A percentile compares a stretch with the other conserved stretches of the same genome.
Evolutionary conservation across 1,140 invertebrate genomes (phyloP).

Genomic region (Kradibia gibbosae): DNA sequence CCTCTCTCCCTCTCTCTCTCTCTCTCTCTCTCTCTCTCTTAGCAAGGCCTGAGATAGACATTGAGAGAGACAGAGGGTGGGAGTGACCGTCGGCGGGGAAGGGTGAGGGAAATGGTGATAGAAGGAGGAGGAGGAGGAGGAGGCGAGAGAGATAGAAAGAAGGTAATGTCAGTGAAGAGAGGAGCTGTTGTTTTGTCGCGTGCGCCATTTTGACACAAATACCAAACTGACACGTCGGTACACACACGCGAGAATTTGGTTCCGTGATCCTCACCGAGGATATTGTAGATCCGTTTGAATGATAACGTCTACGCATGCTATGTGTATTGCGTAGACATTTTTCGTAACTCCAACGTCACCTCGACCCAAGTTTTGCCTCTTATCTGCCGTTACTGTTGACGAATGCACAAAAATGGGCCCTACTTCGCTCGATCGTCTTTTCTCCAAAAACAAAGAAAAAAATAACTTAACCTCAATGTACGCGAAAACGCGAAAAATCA

Average conservation of each 20-base stretch:
- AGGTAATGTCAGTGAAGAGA: conserved; percentile 42
- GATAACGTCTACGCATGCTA: conserved; percentile 2
- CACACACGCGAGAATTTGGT: conserved; percentile 51
- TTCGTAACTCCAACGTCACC: background rate
- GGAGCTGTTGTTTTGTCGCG: conserved; percentile 51
- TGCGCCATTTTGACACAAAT: conserved; percentile 57
- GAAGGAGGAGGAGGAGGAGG: background rate
- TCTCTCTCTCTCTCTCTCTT: background rate
- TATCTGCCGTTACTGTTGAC: background rate
- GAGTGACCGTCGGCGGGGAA: background rate
- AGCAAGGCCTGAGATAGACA: background rate
- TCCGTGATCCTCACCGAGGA: background rate
- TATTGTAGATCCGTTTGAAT: conserved; percentile 12
- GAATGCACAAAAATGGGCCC: background rate
- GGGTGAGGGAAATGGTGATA: too few relatives aligned
- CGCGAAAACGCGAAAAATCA: too few relatives aligned
- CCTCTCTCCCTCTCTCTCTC: background rate
- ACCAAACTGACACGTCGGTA: conserved; percentile 57
- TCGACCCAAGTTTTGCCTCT: background rate
- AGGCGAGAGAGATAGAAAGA: background rate
- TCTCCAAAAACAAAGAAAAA: too few relatives aligned
- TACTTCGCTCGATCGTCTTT: background rate
- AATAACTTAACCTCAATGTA: too few relatives aligned
- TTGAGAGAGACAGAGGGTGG: conserved; percentile 4
- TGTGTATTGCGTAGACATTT: conserved; percentile 3